Evolutionary conservation across 2,113 vertebrate species (phyloP).

Genomic region (Todiramphus chloris): DNA sequence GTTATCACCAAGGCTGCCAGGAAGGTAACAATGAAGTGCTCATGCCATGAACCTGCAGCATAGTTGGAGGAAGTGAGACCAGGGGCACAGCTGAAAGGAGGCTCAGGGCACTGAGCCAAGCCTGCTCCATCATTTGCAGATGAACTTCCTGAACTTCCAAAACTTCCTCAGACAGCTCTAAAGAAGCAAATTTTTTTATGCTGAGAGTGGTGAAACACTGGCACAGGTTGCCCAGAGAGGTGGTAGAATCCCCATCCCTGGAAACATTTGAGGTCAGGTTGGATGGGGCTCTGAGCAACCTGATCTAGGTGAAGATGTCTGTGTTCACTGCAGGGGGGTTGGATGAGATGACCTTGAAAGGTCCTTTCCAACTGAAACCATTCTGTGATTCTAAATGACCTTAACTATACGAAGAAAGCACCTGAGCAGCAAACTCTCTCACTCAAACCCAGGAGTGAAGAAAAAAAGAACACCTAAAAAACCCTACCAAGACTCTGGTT

Average conservation of each 20-base stretch:
- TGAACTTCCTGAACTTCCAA: neutral
- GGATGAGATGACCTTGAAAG: neutral
- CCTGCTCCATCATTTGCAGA: neutral
- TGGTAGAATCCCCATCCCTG: neutral
- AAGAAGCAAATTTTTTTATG: neutral
- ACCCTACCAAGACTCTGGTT: neutral
- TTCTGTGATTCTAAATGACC: neutral
- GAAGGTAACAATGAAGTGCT: neutral
- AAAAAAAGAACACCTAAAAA: fast-evolving
- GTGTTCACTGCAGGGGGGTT: neutral
- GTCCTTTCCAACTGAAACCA: neutral
- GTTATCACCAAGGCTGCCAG: neutral
- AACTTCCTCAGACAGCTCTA: neutral
- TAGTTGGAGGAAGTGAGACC: neutral
- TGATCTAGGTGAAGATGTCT: neutral
- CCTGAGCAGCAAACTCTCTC: neutral
- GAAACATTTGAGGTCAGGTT: neutral
- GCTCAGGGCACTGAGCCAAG: neutral
- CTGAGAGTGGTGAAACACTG: neutral
- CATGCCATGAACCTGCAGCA: neutral
- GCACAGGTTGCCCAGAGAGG: neutral
- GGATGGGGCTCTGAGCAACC: neutral
- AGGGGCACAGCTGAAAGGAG: neutral
- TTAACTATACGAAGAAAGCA: neutral
- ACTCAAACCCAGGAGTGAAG: neutral